Percentiles rank a stretch among this genome's conserved stretches.
Conservation (phyloP, 2,113 vertebrate genomes). For the Callopanchax toddi region DNA sequence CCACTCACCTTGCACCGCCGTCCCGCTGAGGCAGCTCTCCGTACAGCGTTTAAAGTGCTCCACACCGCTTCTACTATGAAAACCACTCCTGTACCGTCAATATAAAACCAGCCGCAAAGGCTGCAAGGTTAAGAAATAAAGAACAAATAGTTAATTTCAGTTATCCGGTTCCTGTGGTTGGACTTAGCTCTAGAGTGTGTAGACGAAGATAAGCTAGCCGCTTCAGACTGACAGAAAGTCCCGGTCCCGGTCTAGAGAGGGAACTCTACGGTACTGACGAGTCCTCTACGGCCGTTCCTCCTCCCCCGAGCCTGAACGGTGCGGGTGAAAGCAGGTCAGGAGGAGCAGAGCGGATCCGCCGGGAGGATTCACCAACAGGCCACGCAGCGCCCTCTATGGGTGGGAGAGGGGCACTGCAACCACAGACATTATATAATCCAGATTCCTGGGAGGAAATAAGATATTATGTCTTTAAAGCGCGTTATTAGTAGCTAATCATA, state of each 20-base stretch:
- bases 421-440: constrained; percentile 34
- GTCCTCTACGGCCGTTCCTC: constrained; percentile 56
- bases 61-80: rapidly evolving
- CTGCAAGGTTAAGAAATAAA: not conserved
- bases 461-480: too few species aligned
- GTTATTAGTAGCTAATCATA: too few species aligned
- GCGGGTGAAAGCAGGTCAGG: constrained; percentile 72
- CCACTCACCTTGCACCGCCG: constrained; percentile 52
- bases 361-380: not conserved
- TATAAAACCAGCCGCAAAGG: constrained; percentile 3
- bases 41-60: not conserved
- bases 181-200: constrained; percentile 30
- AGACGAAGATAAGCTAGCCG: constrained; percentile 5
- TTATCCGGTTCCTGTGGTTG: not conserved
- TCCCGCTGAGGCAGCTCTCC: not conserved
- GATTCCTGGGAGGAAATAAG: too few species aligned
- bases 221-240: constrained; percentile 12
- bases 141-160: too few species aligned
- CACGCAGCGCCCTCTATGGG: constrained; percentile 41
- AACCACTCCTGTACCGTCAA: constrained; percentile 10
- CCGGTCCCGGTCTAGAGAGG: constrained; percentile 41
- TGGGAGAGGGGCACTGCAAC: not conserved
- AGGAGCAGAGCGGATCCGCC: constrained; percentile 23
- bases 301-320: constrained; percentile 53
- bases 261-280: constrained; percentile 34